Evolutionary conservation across 1,140 invertebrate species (phyloP), one percentile per base, ranked within the genome.

Genomic region (Venturia canescens): DNA sequence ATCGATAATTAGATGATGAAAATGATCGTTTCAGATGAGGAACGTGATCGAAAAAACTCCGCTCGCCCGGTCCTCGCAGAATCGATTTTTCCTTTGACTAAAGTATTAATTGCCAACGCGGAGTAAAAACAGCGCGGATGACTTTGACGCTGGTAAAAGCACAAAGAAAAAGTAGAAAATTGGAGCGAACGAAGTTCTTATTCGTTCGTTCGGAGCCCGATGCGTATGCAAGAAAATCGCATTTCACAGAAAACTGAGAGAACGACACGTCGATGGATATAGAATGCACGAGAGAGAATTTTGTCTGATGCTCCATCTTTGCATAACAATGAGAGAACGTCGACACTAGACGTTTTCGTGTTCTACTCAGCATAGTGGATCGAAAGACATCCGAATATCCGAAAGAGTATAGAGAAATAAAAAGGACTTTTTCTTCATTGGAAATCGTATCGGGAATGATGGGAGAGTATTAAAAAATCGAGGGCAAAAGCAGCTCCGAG

Each of bases 221-320:
- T 78, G 77, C 57, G 71, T 80, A 80, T 78, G 77, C 57, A 72
- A 53, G 78, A 82, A 82, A 82, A 82, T 82, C 78, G 50, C 72
- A 82, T 80, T 82, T 80, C 60, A 29, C 29, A 34, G 50, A 18
- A 18, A 53, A 53, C 50, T 53, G 16, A n/a, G 50, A n/a, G 50
- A 18, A 15, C 18, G 27, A 69, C 6, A 69, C 29, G 67, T 69
- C 67, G 31, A 69, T 69, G 29, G 29, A 69, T 69, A 66, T 34
- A 69, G 29, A 34, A 69, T 69, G 67, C 67, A 69, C 38, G 67
- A 29, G 29, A 27, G 67, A 26, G n/a, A 15, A 66, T 66, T 66
- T 26, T n/a, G 67, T 69, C 67, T 69, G 27, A 34, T 34, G 67
- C 29, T 69, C 67, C 29, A 69, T 69, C 67, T 38, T 69, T 69